Evolutionary conservation across 2,113 vertebrate species (phyloP), one percentile per base, ranked within the genome.

Genomic region (Podilymbus podiceps): DNA sequence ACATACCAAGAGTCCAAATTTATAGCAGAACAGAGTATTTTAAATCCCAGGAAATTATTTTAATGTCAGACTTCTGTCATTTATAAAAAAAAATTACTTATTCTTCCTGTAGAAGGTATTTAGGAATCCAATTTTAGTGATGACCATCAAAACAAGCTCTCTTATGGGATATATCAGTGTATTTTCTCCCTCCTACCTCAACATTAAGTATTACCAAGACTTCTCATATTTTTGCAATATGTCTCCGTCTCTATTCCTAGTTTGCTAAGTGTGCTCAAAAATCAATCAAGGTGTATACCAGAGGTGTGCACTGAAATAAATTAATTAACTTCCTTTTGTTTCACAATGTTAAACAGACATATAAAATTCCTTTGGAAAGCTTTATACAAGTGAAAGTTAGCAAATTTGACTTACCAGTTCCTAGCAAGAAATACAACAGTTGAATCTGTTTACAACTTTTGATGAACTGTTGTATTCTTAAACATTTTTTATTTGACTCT

Each of bases 181-280:
- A 16, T 82, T 93, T 89, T 85, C 22, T 67, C 46, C 23, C 25
- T 75, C 71, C 9, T 38, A 12, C 15, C 1, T 81, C 31, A 24
- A 33, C 12, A 15, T 23, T 59, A 90, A 55, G 1, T 35, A 38
- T 21, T 31, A 23, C 4, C 10, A 31, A 38, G 15, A 23, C 23
- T 74, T 73, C 25, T 63, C 1, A 0, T 21, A 8, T 76, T 74
- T 84, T 71, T 3, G 1, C 18, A 28, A 0, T 35, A 6, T 46
- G 9, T 73, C 9, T 71, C n/a, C 12, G 19, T 42, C 17, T 55
- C 5, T 77, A 12, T 24, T 91, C 6, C 28, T 59, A 6, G 5
- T 42, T 22, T 85, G 19, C 9, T 49, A 24, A 2, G 6, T 24
- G 40, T 44, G 12, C 11, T 49, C 2, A 66, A 74, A 60, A 77